Evolutionary conservation across 2,888 invertebrate species (phyloP).

Genomic region (Campoplex capitator): DNA sequence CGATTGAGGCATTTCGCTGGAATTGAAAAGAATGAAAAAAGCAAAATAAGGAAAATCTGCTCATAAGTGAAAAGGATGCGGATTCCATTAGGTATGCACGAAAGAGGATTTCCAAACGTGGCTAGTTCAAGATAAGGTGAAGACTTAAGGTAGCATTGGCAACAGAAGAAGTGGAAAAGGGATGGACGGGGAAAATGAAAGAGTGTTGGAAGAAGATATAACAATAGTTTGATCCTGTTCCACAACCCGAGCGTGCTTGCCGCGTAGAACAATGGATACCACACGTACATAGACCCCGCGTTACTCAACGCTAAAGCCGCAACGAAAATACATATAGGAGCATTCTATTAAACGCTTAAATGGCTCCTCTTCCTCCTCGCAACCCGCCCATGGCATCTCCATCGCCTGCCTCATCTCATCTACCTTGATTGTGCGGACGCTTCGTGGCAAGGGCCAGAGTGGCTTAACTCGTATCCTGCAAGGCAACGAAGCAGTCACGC

Average conservation of each 20-base stretch:
- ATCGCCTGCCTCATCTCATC: constrained; percentile 55
- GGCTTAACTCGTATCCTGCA: constrained; percentile 63
- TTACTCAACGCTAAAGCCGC: constrained; percentile 72
- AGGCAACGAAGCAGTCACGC: constrained; percentile 57
- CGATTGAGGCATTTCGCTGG: neutral
- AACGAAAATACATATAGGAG: constrained; percentile 71
- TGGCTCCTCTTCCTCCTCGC: constrained; percentile 60
- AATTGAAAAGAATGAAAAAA: neutral
- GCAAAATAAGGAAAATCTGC: constrained; percentile 15
- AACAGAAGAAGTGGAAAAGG: neutral
- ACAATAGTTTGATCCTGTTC: constrained; percentile 43
- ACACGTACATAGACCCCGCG: constrained; percentile 65
- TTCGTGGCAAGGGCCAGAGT: constrained; percentile 52
- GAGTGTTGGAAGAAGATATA: constrained; percentile 17
- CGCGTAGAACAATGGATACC: constrained; percentile 71
- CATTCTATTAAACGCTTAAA: constrained; percentile 75
- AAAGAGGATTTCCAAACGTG: constrained; percentile 14
- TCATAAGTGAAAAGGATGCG: constrained; percentile 55
- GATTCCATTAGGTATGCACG: constrained; percentile 20
- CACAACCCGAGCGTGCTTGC: constrained; percentile 61
- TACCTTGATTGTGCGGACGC: constrained; percentile 67
- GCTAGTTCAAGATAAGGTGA: constrained; percentile 37
- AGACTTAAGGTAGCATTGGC: constrained; percentile 5
- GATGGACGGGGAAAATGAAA: neutral
- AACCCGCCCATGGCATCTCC: constrained; percentile 27